phyloP scores from a whole-genome alignment of 2,888 invertebrate genomes.

The Frankliniella fusca region DNA sequence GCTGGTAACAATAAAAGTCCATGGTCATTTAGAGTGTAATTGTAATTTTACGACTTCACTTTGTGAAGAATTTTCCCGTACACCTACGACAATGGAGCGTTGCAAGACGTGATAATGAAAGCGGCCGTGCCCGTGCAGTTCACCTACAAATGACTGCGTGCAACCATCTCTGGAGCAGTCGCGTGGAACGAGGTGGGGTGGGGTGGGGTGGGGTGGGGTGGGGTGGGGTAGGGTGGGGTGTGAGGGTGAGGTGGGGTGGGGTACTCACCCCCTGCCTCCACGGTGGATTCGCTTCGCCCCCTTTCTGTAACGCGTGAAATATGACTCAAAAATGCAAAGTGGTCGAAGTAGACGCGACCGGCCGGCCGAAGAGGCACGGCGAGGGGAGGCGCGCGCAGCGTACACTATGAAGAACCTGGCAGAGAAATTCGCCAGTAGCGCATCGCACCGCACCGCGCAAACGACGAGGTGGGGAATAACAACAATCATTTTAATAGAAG shows the following conservation, averaged over 20 bases:
- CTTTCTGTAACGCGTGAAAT: neutral
- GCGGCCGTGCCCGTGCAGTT: neutral
- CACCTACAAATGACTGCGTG: neutral
- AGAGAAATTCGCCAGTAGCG: too few relatives aligned
- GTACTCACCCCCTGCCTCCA: neutral
- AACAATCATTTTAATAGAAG: too few relatives aligned
- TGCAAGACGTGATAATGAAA: too few relatives aligned
- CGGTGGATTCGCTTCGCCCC: neutral
- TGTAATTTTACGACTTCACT: too few relatives aligned
- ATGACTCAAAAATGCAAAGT: constrained; percentile 6
- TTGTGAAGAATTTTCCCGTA: too few relatives aligned
- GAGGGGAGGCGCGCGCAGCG: neutral
- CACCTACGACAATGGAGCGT: too few relatives aligned
- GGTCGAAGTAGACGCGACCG: neutral
- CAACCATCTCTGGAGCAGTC: neutral
- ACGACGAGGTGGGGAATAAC: too few relatives aligned
- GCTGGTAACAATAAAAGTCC: too few relatives aligned
- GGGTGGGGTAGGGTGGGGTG: neutral
- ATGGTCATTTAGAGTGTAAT: too few relatives aligned
- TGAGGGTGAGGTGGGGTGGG: neutral
- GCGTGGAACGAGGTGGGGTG: neutral
- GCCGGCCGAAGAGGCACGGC: neutral
- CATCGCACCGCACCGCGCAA: too few relatives aligned
- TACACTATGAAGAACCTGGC: too few relatives aligned
- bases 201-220: neutral